phyloP scores from a whole-genome alignment of 2,797 vertebrate species.

The Buphagus erythrorhynchus region DNA sequence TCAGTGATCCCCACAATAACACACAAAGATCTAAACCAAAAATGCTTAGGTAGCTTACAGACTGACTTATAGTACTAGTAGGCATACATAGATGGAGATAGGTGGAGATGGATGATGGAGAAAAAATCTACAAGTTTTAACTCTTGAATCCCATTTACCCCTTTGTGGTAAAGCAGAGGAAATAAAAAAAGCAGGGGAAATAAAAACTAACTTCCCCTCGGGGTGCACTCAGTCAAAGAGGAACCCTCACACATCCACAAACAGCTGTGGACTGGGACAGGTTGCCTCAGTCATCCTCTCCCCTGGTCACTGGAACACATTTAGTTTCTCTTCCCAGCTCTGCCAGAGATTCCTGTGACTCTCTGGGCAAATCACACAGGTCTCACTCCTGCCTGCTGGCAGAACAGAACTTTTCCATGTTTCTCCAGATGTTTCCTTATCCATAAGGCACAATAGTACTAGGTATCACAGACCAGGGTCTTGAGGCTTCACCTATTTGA shows the following conservation, averaged over 20 bases:
- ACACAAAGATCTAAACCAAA: background rate
- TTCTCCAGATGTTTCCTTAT: background rate
- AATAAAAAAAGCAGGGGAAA: background rate
- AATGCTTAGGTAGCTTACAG: background rate
- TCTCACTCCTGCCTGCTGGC: background rate
- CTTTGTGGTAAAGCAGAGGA: background rate
- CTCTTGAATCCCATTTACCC: background rate
- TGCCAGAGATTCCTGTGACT: background rate
- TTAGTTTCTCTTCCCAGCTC: background rate
- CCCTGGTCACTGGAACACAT: background rate
- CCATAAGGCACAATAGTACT: background rate
- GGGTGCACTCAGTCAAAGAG: background rate
- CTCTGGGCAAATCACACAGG: background rate
- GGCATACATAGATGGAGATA: background rate
- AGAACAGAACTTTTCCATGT: background rate
- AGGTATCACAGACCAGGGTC: background rate
- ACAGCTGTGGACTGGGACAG: background rate
- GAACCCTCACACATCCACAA: background rate
- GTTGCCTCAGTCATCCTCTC: background rate
- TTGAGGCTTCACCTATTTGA: background rate
- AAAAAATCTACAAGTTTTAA: background rate
- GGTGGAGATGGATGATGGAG: too few species aligned
- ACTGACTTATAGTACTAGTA: background rate
- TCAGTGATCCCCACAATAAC: background rate
- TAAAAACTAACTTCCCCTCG: background rate